Percentiles rank a stretch among this genome's conserved stretches.
Conservation (phyloP, 2,113 vertebrate species). For the Leucosticte australis region DNA sequence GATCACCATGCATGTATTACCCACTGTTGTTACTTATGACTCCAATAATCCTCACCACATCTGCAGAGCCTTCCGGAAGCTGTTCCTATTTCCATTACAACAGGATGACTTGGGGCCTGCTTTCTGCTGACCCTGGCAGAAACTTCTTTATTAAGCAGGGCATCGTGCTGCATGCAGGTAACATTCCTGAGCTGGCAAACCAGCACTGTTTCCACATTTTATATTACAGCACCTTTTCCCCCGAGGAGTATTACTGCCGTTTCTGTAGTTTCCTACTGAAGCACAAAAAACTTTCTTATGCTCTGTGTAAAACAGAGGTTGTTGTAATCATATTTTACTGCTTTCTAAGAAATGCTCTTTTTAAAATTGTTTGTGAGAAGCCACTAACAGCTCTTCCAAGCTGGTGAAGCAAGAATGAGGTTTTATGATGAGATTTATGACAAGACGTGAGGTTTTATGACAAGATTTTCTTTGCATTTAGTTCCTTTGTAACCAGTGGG, state of each 20-base stretch:
- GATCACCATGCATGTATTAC: background rate
- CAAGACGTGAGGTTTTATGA: background rate
- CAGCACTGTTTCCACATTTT: background rate
- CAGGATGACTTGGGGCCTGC: slow-evolving; percentile 3
- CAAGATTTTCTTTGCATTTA: background rate
- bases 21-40: slow-evolving; percentile 19
- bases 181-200: background rate
- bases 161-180: background rate
- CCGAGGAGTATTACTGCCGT: background rate
- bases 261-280: background rate
- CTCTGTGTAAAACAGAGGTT: background rate
- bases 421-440: background rate
- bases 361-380: background rate
- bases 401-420: background rate
- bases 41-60: background rate
- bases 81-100: slow-evolving; percentile 34
- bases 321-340: background rate
- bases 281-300: background rate
- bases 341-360: background rate
- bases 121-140: slow-evolving; percentile 58
- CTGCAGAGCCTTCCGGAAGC: background rate
- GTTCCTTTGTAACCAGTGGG: background rate
- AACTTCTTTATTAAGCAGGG: slow-evolving; percentile 12
- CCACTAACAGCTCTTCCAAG: background rate
- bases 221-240: background rate